Percentiles rank a stretch among this genome's conserved stretches.
These are phyloP conservation scores for Dasypogon diadema DNA, from an alignment of 2,888 invertebrate genomes.

Conservation along the genomic window DNA sequence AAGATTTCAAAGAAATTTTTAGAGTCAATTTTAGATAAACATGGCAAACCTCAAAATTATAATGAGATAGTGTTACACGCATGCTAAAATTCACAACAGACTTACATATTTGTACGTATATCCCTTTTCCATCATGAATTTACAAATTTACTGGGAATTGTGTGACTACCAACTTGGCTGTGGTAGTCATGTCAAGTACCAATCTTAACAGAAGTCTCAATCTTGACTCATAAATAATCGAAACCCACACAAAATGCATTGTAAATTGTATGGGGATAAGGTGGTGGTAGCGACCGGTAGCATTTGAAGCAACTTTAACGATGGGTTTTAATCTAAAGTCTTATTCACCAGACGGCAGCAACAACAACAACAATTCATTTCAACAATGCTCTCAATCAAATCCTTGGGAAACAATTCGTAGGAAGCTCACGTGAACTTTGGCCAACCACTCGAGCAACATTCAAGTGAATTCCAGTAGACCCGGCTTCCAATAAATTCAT, in stretches of 20 bases:
- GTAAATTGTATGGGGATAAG: neutral
- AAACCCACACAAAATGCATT: slow-evolving; percentile 21
- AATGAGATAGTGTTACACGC: no score
- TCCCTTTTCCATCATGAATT: slow-evolving; percentile 5
- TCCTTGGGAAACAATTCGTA: slow-evolving; percentile 14
- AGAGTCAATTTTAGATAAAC: no score
- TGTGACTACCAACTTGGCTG: slow-evolving; percentile 28
- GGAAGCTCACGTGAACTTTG: slow-evolving; percentile 32
- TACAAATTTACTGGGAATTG: slow-evolving; percentile 33
- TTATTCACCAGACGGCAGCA: neutral
- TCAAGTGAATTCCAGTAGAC: slow-evolving; percentile 13
- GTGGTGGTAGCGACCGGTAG: slow-evolving; percentile 10
- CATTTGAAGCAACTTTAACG: slow-evolving; percentile 29
- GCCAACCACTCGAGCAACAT: slow-evolving; percentile 31
- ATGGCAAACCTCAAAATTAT: no score
- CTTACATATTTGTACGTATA: no score
- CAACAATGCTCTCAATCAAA: slow-evolving; percentile 45
- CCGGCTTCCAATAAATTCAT: slow-evolving; percentile 45
- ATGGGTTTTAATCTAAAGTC: slow-evolving; percentile 22
- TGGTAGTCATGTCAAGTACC: slow-evolving; percentile 39
- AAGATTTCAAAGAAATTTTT: no score
- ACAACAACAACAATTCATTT: slow-evolving; percentile 36
- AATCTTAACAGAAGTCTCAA: slow-evolving; percentile 48
- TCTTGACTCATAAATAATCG: slow-evolving; percentile 37
- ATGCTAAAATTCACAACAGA: no score